Evolutionary conservation across 2,888 invertebrate species (phyloP).

Genomic region (Mythimna pallens): DNA sequence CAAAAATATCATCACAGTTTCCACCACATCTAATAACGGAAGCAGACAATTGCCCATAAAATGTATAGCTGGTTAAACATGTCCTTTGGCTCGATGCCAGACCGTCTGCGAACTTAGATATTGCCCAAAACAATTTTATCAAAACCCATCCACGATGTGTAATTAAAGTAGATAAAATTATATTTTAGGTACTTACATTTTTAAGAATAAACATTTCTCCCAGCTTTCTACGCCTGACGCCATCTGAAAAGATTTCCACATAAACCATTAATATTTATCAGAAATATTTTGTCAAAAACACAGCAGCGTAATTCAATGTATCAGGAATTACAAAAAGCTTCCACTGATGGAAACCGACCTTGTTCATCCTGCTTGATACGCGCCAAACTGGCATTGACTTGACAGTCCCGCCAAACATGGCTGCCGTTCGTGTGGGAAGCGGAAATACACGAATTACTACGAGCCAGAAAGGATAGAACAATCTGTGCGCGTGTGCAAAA

Average conservation of each 20-base stretch:
- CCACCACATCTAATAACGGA: conserved; percentile 64
- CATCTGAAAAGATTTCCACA: conserved; percentile 75
- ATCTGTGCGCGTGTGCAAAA: conserved; percentile 82
- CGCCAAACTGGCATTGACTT: conserved; percentile 90
- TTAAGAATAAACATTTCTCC: conserved; percentile 11
- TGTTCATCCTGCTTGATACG: conserved; percentile 84
- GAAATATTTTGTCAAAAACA: conserved; percentile 55
- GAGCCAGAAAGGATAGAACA: conserved; percentile 87
- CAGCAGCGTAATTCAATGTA: conserved; percentile 60
- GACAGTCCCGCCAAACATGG: conserved; percentile 90
- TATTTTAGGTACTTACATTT: conserved; percentile 57
- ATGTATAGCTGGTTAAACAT: conserved; percentile 62
- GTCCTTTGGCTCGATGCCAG: conserved; percentile 68
- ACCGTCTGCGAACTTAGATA: conserved; percentile 61
- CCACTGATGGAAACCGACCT: conserved; percentile 82
- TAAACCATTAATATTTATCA: conserved; percentile 62
- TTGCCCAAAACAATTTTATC: conserved; percentile 43
- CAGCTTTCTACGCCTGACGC: conserved; percentile 27
- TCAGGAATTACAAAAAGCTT: conserved; percentile 72
- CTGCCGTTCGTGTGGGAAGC: conserved; percentile 88
- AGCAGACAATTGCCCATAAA: conserved; percentile 70
- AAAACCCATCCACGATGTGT: conserved; percentile 45
- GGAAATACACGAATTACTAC: conserved; percentile 89
- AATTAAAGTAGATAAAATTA: conserved; percentile 43
- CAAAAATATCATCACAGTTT: conserved; percentile 49